Evolutionary conservation across 2,797 vertebrate species (phyloP).

Genomic region (Anomalospiza imberbis): DNA sequence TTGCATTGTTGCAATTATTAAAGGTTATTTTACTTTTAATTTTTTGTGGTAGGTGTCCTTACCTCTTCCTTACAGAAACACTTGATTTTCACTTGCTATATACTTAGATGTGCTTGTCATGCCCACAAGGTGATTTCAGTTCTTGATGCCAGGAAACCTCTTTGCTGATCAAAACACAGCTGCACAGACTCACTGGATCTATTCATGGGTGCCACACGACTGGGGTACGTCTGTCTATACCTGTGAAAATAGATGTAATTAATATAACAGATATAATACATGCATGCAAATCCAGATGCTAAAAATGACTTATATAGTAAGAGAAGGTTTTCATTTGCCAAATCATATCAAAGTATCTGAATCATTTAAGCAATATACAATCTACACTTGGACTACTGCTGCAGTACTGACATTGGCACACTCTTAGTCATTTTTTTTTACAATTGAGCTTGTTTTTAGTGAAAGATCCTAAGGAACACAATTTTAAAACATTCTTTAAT

Average conservation of each 20-base stretch:
- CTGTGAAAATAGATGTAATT: slow-evolving; percentile 81
- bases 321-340: slow-evolving; percentile 50
- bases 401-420: not conserved
- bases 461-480: not conserved
- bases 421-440: not conserved
- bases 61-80: slow-evolving; percentile 61
- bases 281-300: slow-evolving; percentile 68
- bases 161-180: slow-evolving; percentile 82
- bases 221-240: slow-evolving; percentile 71
- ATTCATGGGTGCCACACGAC: slow-evolving; percentile 70
- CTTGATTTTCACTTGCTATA: slow-evolving; percentile 72
- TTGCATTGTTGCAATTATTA: slow-evolving; percentile 41
- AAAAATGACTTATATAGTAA: slow-evolving; percentile 53
- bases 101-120: slow-evolving; percentile 71
- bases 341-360: not conserved
- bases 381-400: not conserved
- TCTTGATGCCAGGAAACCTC: slow-evolving; percentile 73
- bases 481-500: not conserved
- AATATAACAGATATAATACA: slow-evolving; percentile 75
- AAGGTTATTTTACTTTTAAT: slow-evolving; percentile 69
- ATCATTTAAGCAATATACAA: not conserved
- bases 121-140: slow-evolving; percentile 75
- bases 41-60: slow-evolving; percentile 56
- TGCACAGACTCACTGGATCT: slow-evolving; percentile 67
- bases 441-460: not conserved